phyloP scores from a whole-genome alignment of 2,113 vertebrate genomes.

The Furnarius figulus region DNA sequence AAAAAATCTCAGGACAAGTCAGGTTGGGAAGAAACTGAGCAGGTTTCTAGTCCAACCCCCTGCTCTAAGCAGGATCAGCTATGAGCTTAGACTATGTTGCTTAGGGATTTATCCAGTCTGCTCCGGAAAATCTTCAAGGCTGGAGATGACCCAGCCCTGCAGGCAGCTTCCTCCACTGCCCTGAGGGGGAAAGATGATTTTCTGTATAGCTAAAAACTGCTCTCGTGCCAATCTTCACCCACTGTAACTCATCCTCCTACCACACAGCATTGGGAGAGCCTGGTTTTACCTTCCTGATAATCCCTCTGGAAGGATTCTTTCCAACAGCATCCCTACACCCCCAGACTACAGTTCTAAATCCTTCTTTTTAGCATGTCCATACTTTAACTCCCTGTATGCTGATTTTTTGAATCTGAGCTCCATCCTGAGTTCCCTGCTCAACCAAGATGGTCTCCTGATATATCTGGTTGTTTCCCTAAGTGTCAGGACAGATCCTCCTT shows the following conservation, averaged over 20 bases:
- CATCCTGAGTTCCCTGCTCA: background rate
- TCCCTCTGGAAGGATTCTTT: background rate
- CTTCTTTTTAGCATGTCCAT: background rate
- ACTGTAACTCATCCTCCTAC: background rate
- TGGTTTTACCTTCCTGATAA: background rate
- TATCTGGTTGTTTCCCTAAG: background rate
- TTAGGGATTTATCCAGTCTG: background rate
- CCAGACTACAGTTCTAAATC: background rate
- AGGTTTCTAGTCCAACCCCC: background rate
- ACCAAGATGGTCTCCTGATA: background rate
- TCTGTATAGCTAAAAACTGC: background rate
- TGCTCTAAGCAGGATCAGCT: background rate
- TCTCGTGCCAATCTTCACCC: background rate
- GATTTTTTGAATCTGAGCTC: background rate
- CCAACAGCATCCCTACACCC: background rate
- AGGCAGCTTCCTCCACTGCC: background rate
- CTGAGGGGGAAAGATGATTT: background rate
- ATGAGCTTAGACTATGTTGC: background rate
- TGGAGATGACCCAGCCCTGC: background rate
- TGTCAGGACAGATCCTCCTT: background rate
- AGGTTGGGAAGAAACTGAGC: background rate
- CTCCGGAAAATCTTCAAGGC: background rate
- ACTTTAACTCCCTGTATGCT: background rate
- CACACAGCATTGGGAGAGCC: background rate
- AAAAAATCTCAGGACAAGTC: background rate